Base-by-base conservation (phyloP, 2,888 invertebrate genomes). In the Protodeltote pygarga region DNA sequence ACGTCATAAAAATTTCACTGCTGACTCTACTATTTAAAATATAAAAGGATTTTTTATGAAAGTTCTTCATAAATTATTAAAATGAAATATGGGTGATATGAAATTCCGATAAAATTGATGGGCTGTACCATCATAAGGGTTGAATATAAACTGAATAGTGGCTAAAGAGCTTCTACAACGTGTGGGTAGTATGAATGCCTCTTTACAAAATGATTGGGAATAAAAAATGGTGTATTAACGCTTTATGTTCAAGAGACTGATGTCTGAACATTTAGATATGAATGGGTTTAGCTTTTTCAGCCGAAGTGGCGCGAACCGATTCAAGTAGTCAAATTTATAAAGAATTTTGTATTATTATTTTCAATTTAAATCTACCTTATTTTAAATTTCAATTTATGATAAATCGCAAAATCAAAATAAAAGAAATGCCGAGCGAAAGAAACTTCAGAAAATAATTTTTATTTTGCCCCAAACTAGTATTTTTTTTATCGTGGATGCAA, bases 61-160 rank as follows among this genome's bases (percentile, higher is more conserved):
- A 13, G 31, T 5, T 5, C 5, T 9, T 9, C 15, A 32, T 53
- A 35, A 53, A 48, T 53, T 28, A 53, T 14, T 8, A 10, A 9
- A 35, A 35, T 53, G 38, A 53, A 31, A 23, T 35, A 50, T 51
- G 28, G 28, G 20, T 51, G 8, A 42, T 46, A 62, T 61, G 11
- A 62, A 60, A 62, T 57, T 42, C 60, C 57, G 24, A 62, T 60
- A 23, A 39, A 51, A 62, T 46, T 51, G 28, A 60, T 60, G 45
- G 39, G 41, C 11, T 28, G 5, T 13, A 9, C 33, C 14, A 8
- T 53, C 31, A 25, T 21, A 9, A 6, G 27, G 39, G 21, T 11
- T 19, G 9, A 24, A 14, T 8, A 17, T 9, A 5, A 15, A 25
- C 21, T 58, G 62, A 48, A 41, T 23, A 29, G 3, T 2, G 24